Percentiles rank a stretch among this genome's conserved stretches.
Evolutionary conservation across 1,140 invertebrate genomes (phyloP).

Genomic region (Calephelis virginiensis): DNA sequence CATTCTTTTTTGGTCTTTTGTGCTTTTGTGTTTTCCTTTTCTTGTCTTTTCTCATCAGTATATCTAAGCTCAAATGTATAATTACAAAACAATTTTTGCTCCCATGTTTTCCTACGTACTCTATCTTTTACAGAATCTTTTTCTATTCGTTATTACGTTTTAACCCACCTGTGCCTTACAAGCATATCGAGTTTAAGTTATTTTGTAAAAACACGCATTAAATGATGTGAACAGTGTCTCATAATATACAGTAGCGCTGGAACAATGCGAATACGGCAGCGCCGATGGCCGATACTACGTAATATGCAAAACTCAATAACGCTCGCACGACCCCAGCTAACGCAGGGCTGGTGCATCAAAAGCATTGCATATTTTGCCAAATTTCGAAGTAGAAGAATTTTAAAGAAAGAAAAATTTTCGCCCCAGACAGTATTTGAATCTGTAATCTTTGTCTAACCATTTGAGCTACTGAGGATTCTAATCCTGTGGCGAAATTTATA

Average conservation of each 20-base stretch:
- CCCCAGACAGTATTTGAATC: too few species aligned
- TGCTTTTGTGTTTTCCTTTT: too few species aligned
- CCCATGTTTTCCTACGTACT: too few species aligned
- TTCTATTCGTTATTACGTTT: not conserved
- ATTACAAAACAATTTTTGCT: too few species aligned
- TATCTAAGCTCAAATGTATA: too few species aligned
- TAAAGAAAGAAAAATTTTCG: too few species aligned
- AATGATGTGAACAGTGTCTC: conserved; percentile 18
- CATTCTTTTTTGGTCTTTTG: too few species aligned
- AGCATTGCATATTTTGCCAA: not conserved
- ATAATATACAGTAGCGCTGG: conserved; percentile 39
- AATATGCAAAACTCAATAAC: conserved; percentile 63
- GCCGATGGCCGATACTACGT: conserved; percentile 50
- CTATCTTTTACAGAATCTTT: too few species aligned
- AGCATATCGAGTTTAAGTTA: not conserved
- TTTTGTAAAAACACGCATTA: conserved; percentile 17
- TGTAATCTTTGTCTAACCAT: too few species aligned
- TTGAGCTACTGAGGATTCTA: too few species aligned
- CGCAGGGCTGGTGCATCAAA: not conserved
- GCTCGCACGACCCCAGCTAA: conserved; percentile 39
- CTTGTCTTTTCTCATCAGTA: too few species aligned
- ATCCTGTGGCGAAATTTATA: too few species aligned
- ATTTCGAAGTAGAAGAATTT: not conserved
- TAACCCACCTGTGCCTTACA: not conserved
- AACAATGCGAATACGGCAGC: conserved; percentile 42